Conservation (phyloP, 2,888 invertebrate genomes). For the Diogma glabrata region DNA sequence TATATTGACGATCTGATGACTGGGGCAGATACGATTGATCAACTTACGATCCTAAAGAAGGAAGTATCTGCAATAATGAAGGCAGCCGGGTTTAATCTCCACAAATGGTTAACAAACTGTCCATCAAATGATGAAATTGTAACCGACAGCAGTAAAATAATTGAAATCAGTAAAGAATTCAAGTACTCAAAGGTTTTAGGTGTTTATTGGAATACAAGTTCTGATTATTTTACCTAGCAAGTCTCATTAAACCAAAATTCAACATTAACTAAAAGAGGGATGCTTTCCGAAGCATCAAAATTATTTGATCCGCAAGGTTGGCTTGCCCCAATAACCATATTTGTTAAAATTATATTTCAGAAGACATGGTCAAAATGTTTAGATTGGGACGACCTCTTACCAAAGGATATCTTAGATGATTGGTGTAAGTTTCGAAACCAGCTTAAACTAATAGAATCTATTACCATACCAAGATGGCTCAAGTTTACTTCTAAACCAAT, state of each 20-base stretch:
- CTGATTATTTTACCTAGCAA: no score
- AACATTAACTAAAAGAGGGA: no score
- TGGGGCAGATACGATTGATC: slow-evolving; percentile 12
- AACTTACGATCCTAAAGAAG: no score
- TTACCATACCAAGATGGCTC: no score
- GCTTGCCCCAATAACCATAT: background rate
- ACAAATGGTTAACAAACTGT: slow-evolving; percentile 11
- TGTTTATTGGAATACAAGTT: no score
- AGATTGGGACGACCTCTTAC: background rate
- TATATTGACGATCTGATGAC: slow-evolving; percentile 19
- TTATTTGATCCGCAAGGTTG: background rate
- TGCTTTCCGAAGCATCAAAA: background rate
- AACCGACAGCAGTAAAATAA: background rate
- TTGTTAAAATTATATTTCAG: background rate
- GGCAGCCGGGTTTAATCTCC: slow-evolving; percentile 13
- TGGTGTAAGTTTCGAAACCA: background rate
- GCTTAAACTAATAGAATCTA: background rate
- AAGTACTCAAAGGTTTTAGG: no score
- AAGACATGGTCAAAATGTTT: background rate
- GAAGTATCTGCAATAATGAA: no score
- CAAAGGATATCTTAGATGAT: background rate
- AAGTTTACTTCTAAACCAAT: background rate
- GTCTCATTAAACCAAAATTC: no score
- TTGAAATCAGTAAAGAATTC: no score
- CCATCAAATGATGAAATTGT: background rate